Evolutionary conservation across 2,113 vertebrate species (phyloP).

Genomic region (Isichthys henryi): DNA sequence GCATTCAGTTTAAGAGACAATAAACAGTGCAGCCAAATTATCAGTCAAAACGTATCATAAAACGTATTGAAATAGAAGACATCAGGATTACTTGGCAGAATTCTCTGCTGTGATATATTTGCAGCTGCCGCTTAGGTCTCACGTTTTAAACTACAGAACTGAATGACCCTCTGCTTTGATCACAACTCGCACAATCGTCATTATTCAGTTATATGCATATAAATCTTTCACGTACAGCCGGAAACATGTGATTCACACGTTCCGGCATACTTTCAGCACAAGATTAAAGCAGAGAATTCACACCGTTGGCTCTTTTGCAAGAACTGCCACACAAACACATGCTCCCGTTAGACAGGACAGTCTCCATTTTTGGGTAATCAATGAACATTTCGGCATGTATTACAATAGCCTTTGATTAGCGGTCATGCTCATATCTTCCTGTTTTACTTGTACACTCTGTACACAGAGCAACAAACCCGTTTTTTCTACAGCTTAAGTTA

Average conservation of each 20-base stretch:
- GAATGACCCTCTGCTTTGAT: not conserved
- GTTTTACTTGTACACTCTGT: not conserved
- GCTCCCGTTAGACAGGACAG: not conserved
- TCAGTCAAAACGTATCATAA: not conserved
- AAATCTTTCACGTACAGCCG: not conserved
- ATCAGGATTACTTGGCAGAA: not conserved
- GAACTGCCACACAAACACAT: not conserved
- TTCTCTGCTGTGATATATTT: not conserved
- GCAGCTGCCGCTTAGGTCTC: not conserved
- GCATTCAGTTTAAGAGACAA: not conserved
- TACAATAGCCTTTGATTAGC: not conserved
- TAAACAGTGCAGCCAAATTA: not conserved
- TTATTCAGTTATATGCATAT: not conserved
- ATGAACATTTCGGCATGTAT: not conserved
- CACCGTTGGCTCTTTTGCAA: not conserved
- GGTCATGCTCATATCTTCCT: not conserved
- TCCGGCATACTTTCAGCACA: not conserved
- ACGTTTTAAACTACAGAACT: not conserved
- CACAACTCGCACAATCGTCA: not conserved
- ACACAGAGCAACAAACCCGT: not conserved
- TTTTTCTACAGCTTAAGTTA: not conserved
- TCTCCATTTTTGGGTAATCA: not conserved
- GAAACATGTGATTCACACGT: not conserved
- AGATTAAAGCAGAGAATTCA: not conserved
- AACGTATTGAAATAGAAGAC: not conserved